Evolutionary conservation across 2,113 vertebrate genomes (phyloP), one percentile per base, ranked within the genome.

Genomic region (Tor tambroides): DNA sequence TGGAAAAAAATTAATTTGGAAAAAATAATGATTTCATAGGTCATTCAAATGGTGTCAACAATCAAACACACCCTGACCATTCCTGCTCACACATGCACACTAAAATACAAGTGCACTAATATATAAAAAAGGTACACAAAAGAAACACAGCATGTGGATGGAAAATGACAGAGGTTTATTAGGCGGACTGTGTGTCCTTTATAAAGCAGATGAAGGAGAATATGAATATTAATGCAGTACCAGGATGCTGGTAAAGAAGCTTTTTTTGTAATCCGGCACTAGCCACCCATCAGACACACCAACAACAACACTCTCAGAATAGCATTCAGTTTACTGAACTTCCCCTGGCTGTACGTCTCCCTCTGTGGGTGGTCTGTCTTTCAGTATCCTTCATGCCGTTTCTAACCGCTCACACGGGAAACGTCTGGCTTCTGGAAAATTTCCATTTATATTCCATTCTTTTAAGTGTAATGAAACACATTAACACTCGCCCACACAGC

Each of bases 171-270:
- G 38, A 80, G 67, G 23, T 74, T 79, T 85, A 85, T 80, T 61
- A 63, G n/a, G 21, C 23, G 35, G 49, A 41, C 77, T 35, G 56
- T 11, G n/a, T 85, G 78, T 82, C 77, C 82, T 87, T 80, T 65
- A 75, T 67, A 54, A 86, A 74, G 17, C 38, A 41, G 43, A 63
- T 6, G 38, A 54, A 54, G 51, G 71, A 85, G 67, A 51, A 83
- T 28, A 79, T 84, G 30, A 89, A 89, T 86, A 71, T 86, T 82
- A 88, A 83, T 83, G 59, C 6, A 21, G 43, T 12, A 30, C 28
- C 28, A 19, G 82, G 35, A 21, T 1, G 1, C 46, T 77, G 78
- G 46, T 51, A 30, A 11, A 43, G 56, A 84, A 75, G 15, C 21
- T 63, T 41, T 10, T 43, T 83, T 89, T 46, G 38, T 85, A 86